These are phyloP conservation scores for Chondrilla cf. caribensis DNA, from an alignment of 37 sponge, comb jelly and placozoan genomes.

Conservation along the genomic window DNA sequence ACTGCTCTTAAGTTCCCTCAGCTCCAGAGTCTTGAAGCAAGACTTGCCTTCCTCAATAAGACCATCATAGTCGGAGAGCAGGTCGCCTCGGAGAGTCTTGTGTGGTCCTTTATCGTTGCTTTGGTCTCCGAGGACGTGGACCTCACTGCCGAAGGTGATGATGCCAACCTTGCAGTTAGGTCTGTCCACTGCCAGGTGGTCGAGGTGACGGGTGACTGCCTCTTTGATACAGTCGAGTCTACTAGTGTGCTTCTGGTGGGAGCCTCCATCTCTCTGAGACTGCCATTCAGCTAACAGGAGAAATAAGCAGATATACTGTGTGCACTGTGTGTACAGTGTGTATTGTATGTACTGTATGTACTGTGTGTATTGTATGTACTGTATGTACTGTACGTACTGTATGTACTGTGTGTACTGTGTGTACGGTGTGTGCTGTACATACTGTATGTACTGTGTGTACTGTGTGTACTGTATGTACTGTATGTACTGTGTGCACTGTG, in stretches of 20 bases:
- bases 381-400: too few species aligned
- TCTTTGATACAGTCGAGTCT: slow-evolving; percentile 86
- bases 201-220: slow-evolving; percentile 81
- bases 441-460: too few species aligned
- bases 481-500: too few species aligned
- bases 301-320: not conserved
- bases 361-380: too few species aligned
- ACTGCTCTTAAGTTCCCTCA: slow-evolving; percentile 18
- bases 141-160: slow-evolving; percentile 35
- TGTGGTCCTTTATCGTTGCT: not conserved
- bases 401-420: too few species aligned
- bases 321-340: too few species aligned
- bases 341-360: too few species aligned
- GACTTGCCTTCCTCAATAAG: slow-evolving; percentile 68
- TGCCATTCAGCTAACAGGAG: slow-evolving; percentile 68
- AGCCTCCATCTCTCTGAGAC: slow-evolving; percentile 58
- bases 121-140: slow-evolving; percentile 79
- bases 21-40: slow-evolving; percentile 24
- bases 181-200: slow-evolving; percentile 61
- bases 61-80: slow-evolving; percentile 50
- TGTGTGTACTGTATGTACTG: too few species aligned
- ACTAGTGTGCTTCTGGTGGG: slow-evolving; percentile 44
- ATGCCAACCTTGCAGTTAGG: slow-evolving; percentile 47
- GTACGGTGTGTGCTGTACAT: too few species aligned
- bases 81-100: slow-evolving; percentile 33